Conservation (phyloP, 2,797 vertebrate species). For the Rhinatrema bivittatum region DNA sequence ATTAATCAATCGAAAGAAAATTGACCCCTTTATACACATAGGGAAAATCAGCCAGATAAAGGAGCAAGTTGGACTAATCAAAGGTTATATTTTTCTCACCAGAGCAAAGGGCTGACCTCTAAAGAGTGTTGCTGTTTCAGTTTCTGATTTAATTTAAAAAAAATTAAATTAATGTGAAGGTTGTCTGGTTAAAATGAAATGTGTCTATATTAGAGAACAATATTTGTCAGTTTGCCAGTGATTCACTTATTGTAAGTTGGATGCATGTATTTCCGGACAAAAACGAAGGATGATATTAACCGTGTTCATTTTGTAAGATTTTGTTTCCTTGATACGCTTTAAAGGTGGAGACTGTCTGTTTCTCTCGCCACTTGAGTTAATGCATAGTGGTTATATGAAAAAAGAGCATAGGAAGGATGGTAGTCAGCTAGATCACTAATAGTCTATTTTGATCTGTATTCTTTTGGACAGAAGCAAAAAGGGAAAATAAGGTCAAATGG, state of each 20-base stretch:
- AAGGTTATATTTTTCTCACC: background rate
- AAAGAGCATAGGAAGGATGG: no score
- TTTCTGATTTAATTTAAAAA: conserved; percentile 7
- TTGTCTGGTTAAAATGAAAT: conserved; percentile 4
- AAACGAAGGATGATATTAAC: background rate
- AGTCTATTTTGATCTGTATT: no score
- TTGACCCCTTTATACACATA: no score
- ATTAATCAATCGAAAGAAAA: no score
- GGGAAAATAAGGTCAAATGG: no score
- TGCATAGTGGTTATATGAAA: no score
- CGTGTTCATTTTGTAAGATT: background rate
- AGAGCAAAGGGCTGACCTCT: background rate
- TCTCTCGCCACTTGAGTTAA: no score
- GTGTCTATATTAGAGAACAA: background rate
- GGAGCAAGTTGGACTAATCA: background rate
- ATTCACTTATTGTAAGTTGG: background rate
- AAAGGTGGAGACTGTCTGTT: no score
- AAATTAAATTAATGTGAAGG: background rate
- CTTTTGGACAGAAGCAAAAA: no score
- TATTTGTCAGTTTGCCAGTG: background rate
- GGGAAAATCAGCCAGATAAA: background rate
- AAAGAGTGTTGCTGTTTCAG: background rate
- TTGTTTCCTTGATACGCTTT: background rate
- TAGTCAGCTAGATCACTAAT: no score
- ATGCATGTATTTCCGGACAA: background rate